phyloP scores from a whole-genome alignment of 2,113 vertebrate genomes.

The Percopsis transmontana region DNA sequence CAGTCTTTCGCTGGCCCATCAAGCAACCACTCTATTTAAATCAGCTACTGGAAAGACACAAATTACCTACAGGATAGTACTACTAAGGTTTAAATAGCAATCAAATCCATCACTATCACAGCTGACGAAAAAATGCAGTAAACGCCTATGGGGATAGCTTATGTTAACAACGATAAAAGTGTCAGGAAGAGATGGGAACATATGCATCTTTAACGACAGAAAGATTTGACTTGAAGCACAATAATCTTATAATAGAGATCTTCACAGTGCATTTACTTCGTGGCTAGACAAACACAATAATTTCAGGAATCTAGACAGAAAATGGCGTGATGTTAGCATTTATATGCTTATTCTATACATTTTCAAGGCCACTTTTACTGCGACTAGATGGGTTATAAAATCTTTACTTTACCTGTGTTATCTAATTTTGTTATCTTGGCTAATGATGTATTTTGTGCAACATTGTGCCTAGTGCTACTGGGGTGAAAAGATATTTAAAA shows the following conservation, averaged over 20 bases:
- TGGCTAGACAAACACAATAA: background rate
- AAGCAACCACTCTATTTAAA: slow-evolving; percentile 69
- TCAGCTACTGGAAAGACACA: slow-evolving; percentile 64
- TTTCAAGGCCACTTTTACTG: no score
- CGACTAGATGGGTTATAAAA: no score
- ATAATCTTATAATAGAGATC: slow-evolving; percentile 27
- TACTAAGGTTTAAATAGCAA: slow-evolving; percentile 64
- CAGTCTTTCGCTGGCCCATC: slow-evolving; percentile 41
- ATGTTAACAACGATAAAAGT: slow-evolving; percentile 42
- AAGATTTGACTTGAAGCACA: slow-evolving; percentile 41
- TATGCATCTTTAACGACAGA: background rate
- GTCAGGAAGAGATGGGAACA: no score
- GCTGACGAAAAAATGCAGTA: slow-evolving; percentile 55
- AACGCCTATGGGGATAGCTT: slow-evolving; percentile 53
- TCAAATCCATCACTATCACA: slow-evolving; percentile 65
- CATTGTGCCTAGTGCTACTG: no score
- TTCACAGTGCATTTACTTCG: slow-evolving; percentile 11
- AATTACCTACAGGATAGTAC: slow-evolving; percentile 69
- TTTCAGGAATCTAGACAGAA: background rate
- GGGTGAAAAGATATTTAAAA: no score
- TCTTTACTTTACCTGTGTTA: no score
- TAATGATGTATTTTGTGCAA: no score
- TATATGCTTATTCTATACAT: no score
- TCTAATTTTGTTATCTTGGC: no score
- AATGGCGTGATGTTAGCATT: no score